Evolutionary conservation across 2,888 invertebrate genomes (phyloP), one percentile per base, ranked within the genome.

Genomic region (Choristoneura rosaceana): DNA sequence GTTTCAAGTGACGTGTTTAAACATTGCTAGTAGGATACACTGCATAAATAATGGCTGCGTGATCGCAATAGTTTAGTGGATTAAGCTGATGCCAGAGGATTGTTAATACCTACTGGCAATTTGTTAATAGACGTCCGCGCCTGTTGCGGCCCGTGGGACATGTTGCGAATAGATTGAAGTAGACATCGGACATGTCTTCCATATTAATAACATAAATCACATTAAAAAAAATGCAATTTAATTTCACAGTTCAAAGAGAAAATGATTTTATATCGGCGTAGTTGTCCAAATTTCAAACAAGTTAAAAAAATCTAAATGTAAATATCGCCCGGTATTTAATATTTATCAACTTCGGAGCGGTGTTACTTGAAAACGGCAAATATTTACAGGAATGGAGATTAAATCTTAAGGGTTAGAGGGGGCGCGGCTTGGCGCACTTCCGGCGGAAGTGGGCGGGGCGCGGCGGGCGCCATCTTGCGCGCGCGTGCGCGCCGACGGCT

Each of bases 401-500:
- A 67, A 47, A 71, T 71, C 74, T 68, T 63, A 71, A 67, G 63
- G 71, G 71, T 71, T 62, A 67, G 73, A 65, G 70, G 63, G 63
- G 68, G 75, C 64, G 74, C 69, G 61, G 73, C 71, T 74, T 74
- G 77, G 80, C 86, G 90, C 89, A 92, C 84, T 81, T 93, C 92
- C 92, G 92, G 84, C 91, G 92, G 92, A 92, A 89, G 87, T 83
- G 82, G 93, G 92, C 88, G 92, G 90, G 74, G 84, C 84, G 67
- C 73, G 50, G 66, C 74, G 73, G 88, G 82, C 87, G 91, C 91
- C 91, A 91, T 91, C 78, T 91, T 91, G 89, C 78, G 76, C 75
- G 82, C 86, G 87, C 90, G 84, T 86, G 86, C 89, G 87, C 84
- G 76, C 75, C 80, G 77, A 70, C 81, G 76, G 79, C 38, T 34